Conservation (phyloP, 2,888 invertebrate genomes). For the Tridacna crocea region DNA sequence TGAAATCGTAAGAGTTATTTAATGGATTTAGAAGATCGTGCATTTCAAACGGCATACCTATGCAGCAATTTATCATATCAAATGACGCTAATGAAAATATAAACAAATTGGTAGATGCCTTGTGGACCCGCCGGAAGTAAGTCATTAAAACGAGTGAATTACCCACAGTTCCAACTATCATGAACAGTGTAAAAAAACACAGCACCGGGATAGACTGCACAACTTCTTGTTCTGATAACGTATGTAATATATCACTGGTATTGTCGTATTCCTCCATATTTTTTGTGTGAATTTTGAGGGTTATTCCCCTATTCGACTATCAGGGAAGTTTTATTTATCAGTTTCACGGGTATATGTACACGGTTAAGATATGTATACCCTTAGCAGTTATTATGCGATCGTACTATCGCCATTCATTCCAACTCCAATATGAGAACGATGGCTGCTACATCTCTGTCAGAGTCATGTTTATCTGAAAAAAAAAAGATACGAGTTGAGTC, state of each 20-base stretch:
- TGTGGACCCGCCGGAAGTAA: conserved; percentile 42
- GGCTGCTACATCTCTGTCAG: too few species aligned
- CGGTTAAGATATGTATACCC: too few species aligned
- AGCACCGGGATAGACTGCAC: conserved; percentile 46
- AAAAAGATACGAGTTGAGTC: too few species aligned
- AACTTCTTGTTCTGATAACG: conserved; percentile 22
- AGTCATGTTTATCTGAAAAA: too few species aligned
- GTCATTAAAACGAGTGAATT: conserved; percentile 54
- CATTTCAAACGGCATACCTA: conserved; percentile 48
- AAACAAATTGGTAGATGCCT: conserved; percentile 57
- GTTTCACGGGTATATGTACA: neutral
- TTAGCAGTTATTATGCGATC: too few species aligned
- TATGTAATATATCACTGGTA: neutral
- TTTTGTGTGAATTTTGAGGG: neutral
- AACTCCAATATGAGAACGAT: too few species aligned
- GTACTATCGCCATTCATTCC: too few species aligned
- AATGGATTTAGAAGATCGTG: conserved; percentile 47
- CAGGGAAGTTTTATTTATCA: conserved; percentile 9
- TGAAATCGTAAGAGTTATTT: conserved; percentile 30
- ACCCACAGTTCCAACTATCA: conserved; percentile 50
- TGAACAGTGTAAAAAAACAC: conserved; percentile 41
- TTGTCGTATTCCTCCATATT: conserved; percentile 6
- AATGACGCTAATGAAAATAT: conserved; percentile 52
- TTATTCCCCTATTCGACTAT: neutral
- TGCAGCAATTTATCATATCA: conserved; percentile 48